These are phyloP conservation scores for Falco novaeseelandiae DNA, from an alignment of 2,797 vertebrate species.

Conservation along the genomic window DNA sequence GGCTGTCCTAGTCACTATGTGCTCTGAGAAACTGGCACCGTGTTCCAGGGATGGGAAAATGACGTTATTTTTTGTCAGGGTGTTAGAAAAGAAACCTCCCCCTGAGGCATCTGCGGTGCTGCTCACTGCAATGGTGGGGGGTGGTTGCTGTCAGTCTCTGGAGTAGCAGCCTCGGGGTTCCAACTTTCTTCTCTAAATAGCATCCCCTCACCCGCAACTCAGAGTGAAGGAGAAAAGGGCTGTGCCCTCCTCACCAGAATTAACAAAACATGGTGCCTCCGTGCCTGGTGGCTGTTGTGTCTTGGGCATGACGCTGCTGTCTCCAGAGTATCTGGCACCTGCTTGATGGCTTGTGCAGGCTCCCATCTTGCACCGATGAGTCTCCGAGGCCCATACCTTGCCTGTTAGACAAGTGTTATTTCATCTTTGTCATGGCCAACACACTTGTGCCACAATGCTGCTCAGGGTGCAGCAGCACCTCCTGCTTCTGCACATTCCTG, in stretches of 20 bases:
- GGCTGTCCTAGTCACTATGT: fast-evolving
- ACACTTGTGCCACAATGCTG: fast-evolving
- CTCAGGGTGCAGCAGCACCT: not conserved
- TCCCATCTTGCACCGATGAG: not conserved
- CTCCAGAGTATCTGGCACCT: not conserved
- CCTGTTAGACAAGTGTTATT: not conserved
- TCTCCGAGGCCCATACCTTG: not conserved
- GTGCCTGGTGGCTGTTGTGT: not conserved
- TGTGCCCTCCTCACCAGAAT: fast-evolving
- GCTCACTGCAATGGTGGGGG: fast-evolving
- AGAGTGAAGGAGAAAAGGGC: not conserved
- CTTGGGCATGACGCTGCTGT: not conserved
- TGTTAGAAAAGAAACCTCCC: not conserved
- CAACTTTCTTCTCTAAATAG: not conserved
- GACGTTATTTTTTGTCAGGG: not conserved
- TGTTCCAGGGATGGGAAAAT: not conserved
- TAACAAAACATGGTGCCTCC: fast-evolving
- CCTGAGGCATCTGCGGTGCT: not conserved
- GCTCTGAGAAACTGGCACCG: not conserved
- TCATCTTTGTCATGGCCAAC: not conserved
- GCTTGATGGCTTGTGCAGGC: not conserved
- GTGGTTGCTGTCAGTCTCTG: not conserved
- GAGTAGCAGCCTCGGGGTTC: not conserved
- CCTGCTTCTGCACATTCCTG: fast-evolving
- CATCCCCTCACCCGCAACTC: not conserved